Conservation (phyloP, 2,888 invertebrate species). For the Psylliodes chrysocephalus region DNA sequence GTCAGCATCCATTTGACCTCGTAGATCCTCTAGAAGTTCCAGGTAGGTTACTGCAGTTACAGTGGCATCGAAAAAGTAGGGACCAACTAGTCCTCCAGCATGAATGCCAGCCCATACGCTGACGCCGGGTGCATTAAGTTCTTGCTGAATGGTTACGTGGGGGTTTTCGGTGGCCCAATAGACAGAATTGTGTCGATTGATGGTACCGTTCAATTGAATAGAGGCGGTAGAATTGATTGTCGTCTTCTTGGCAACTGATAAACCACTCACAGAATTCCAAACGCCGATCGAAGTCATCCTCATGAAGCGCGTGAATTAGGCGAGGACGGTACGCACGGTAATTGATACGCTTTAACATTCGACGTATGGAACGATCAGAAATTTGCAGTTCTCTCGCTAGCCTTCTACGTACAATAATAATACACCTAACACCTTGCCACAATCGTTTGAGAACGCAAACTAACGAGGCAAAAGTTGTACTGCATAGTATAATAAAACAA, state of each 20-base stretch:
- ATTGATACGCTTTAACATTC: constrained; percentile 12
- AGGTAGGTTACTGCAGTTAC: too few species aligned
- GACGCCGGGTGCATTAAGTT: constrained; percentile 41
- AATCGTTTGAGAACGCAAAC: too few species aligned
- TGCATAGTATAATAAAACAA: too few species aligned
- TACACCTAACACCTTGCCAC: too few species aligned
- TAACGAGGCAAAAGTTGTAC: too few species aligned
- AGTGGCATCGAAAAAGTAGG: constrained; percentile 38
- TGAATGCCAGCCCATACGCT: constrained; percentile 46
- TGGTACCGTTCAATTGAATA: constrained; percentile 47
- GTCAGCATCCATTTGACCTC: too few species aligned
- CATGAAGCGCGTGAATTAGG: constrained; percentile 38
- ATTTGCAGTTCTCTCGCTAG: constrained; percentile 9
- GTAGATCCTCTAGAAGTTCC: too few species aligned
- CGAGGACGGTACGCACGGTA: constrained; percentile 35
- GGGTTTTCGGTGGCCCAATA: constrained; percentile 36
- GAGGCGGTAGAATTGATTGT: constrained; percentile 39
- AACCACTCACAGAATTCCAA: constrained; percentile 45
- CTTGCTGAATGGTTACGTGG: constrained; percentile 38
- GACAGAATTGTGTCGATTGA: constrained; percentile 49
- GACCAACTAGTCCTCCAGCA: constrained; percentile 43
- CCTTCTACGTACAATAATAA: background rate
- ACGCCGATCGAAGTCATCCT: background rate
- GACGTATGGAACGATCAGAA: background rate
- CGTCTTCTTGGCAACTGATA: constrained; percentile 30